A percentile compares a stretch with the other conserved stretches of the same genome.
phyloP scores from a whole-genome alignment of 2,113 vertebrate genomes.

The Rhea pennata region DNA sequence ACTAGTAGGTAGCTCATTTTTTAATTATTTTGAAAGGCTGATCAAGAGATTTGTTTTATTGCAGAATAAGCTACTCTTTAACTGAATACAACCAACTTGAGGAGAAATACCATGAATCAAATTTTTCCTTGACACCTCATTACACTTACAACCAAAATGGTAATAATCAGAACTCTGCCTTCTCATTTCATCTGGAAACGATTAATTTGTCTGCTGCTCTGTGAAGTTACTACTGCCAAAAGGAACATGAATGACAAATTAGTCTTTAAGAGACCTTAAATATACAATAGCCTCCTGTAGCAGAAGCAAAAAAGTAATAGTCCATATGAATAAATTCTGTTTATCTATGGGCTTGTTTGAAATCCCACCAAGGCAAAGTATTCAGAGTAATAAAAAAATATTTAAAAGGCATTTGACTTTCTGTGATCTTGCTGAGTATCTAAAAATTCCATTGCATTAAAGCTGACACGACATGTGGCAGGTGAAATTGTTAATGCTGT shows the following conservation, averaged over 20 bases:
- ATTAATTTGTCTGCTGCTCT: slow-evolving; percentile 21
- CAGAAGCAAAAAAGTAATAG: background rate
- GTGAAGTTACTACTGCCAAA: slow-evolving; percentile 27
- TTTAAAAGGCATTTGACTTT: background rate
- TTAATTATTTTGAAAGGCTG: background rate
- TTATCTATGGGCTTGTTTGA: background rate
- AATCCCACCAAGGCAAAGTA: background rate
- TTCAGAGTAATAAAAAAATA: background rate
- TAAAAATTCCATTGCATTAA: background rate
- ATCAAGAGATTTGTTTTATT: slow-evolving; percentile 19
- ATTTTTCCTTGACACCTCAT: slow-evolving; percentile 38
- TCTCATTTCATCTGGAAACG: slow-evolving; percentile 21
- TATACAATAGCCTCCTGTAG: background rate
- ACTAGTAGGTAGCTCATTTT: background rate
- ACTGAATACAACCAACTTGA: slow-evolving; percentile 32
- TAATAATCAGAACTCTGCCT: slow-evolving; percentile 26
- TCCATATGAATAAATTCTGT: background rate
- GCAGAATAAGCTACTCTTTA: background rate
- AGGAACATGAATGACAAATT: background rate
- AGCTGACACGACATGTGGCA: background rate
- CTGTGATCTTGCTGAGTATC: background rate
- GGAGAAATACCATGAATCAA: slow-evolving; percentile 56
- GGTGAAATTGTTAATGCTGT: background rate
- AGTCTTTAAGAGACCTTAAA: slow-evolving; percentile 14
- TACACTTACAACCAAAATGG: slow-evolving; percentile 26